phyloP scores from a whole-genome alignment of 2,888 invertebrate genomes.

The Rhyacophila evoluta region DNA sequence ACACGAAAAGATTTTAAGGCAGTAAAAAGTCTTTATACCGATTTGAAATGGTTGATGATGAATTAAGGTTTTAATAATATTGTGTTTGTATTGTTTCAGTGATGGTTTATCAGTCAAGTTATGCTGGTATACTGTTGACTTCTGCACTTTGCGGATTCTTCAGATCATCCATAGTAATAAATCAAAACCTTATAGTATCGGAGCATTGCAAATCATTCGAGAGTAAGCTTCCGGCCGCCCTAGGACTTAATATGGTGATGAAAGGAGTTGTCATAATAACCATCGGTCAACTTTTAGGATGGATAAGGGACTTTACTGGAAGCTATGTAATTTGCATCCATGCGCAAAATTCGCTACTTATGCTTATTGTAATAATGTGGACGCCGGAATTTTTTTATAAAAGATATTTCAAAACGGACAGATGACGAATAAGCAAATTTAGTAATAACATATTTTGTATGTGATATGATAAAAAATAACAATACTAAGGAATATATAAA shows the following conservation, averaged over 20 bases:
- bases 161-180: conserved; percentile 80
- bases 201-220: conserved; percentile 68
- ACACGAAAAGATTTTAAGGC: too few species aligned
- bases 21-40: too few species aligned
- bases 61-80: too few species aligned
- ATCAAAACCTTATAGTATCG: conserved; percentile 77
- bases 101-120: conserved; percentile 72
- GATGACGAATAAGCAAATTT: background rate
- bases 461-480: too few species aligned
- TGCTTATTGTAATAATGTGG: conserved; percentile 71
- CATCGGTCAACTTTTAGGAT: conserved; percentile 74
- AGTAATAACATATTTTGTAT: too few species aligned
- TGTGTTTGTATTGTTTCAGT: conserved; percentile 62
- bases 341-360: conserved; percentile 71
- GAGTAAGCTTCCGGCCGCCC: conserved; percentile 73
- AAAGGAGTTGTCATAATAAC: conserved; percentile 78
- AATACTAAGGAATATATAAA: too few species aligned
- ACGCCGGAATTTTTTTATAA: conserved; percentile 69
- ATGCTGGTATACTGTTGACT: conserved; percentile 67
- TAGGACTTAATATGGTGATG: conserved; percentile 79
- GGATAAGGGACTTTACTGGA: conserved; percentile 74
- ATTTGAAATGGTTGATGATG: too few species aligned
- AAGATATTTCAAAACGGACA: background rate
- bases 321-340: conserved; percentile 76
- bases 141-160: conserved; percentile 77